These are phyloP conservation scores for Syngnathoides biaculeatus DNA, from an alignment of 2,113 vertebrate species.

Conservation along the genomic window DNA sequence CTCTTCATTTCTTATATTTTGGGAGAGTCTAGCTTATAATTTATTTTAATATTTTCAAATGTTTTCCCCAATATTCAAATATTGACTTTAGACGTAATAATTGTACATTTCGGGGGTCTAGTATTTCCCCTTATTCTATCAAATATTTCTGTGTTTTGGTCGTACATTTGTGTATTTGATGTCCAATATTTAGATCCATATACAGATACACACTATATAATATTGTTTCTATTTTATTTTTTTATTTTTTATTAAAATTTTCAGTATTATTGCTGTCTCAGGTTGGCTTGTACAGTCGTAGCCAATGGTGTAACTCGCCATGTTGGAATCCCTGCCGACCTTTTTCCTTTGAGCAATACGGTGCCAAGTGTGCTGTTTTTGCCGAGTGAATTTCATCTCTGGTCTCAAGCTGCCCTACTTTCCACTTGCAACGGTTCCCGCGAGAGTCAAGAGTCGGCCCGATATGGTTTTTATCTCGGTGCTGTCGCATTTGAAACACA, in stretches of 20 bases:
- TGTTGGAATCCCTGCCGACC: not conserved
- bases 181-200: too few species aligned
- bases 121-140: too few species aligned
- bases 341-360: not conserved
- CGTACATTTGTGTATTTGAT: too few species aligned
- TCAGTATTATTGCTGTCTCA: not conserved
- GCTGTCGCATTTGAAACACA: conserved; percentile 50
- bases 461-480: conserved; percentile 46
- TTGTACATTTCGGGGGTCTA: too few species aligned
- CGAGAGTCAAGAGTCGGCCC: conserved; percentile 34
- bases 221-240: too few species aligned
- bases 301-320: not conserved
- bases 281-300: not conserved
- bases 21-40: too few species aligned
- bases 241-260: not conserved
- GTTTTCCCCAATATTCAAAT: too few species aligned
- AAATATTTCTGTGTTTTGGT: too few species aligned
- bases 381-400: conserved; percentile 8
- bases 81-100: too few species aligned
- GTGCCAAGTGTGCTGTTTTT: not conserved
- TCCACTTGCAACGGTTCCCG: conserved; percentile 57
- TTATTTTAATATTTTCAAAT: too few species aligned
- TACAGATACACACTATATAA: too few species aligned
- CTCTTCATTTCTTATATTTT: too few species aligned
- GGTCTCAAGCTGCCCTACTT: conserved; percentile 48